A percentile compares a stretch with the other conserved stretches of the same genome.
phyloP scores from a whole-genome alignment of 64 coral and sea anemone genomes.

The Astreopora myriophthalma region DNA sequence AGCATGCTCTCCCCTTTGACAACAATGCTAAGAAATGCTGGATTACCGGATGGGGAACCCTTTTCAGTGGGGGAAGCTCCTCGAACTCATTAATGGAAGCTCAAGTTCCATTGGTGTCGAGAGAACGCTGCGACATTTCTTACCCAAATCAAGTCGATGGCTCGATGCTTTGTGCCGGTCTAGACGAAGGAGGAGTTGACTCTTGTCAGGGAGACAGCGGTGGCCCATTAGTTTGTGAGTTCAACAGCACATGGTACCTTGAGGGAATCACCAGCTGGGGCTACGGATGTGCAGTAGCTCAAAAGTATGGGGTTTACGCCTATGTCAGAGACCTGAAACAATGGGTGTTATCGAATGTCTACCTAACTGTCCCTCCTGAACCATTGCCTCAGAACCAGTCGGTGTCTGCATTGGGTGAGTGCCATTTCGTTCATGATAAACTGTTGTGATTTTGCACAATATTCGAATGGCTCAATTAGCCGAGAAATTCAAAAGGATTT shows the following conservation, averaged over 20 bases:
- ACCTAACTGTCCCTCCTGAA: too few relatives aligned
- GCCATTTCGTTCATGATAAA: too few relatives aligned
- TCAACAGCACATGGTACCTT: constrained; percentile 34
- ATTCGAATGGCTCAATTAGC: too few relatives aligned
- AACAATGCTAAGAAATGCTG: constrained; percentile 24
- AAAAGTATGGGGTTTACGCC: too few relatives aligned
- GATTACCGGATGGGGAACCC: constrained; percentile 57
- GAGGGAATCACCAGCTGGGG: constrained; percentile 42
- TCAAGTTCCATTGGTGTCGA: constrained; percentile 4
- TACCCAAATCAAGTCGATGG: constrained; percentile 9
- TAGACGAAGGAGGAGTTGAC: constrained; percentile 36
- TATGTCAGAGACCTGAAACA: too few relatives aligned
- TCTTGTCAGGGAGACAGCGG: constrained; percentile 45
- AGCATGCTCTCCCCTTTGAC: constrained; percentile 11
- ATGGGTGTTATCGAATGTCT: too few relatives aligned
- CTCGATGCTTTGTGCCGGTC: constrained; percentile 39
- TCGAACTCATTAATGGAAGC: constrained; percentile 50
- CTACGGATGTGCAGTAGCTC: constrained; percentile 46
- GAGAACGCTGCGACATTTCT: neutral
- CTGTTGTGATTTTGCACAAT: too few relatives aligned
- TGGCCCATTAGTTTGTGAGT: constrained; percentile 48
- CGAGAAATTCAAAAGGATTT: too few relatives aligned
- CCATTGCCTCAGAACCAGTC: too few relatives aligned
- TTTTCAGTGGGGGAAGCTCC: neutral
- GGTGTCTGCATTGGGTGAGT: too few relatives aligned